Base-by-base conservation (phyloP, 2,888 invertebrate genomes). In the Caenorhabditis sinica region DNA sequence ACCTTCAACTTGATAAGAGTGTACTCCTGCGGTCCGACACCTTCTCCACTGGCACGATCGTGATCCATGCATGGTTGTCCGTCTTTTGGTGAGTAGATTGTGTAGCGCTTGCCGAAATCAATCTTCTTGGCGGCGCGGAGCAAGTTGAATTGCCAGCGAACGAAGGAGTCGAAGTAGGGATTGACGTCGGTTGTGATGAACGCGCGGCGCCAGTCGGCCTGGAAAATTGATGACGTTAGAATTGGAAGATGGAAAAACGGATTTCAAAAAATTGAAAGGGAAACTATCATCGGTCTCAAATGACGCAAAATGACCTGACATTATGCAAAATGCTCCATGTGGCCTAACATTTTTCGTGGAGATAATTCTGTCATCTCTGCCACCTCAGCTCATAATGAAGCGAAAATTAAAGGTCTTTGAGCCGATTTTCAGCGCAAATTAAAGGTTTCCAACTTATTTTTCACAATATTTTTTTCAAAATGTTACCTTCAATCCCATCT, bases 31-130 rank as follows among this genome's bases (percentile, higher is more conserved):
- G 98, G 97, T 0, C 97, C 98, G 5, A 98, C 98, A 63, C 98
- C 98, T 93, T 99, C 99, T 0, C 99, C 99, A 2, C 95, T 94
- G 53, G 96, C 95, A 90, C 99, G 95, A 93, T 99, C 99, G 93
- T 99, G 99, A 93, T 99, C 99, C 99, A 99, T 99, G 93, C 99
- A 99, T 0, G 99, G 98, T 93, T 99, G 99, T 11, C 96, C 96
- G 94, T 99, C 99, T 92, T 96, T 95, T 0, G 98, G 97, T 0
- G 98, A 98, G 93, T 95, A 99, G 88, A 99, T 96, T 0, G 98
- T 97, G 93, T 98, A 96, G 82, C 94, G 95, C 94, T 99, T 99
- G 23, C 99, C 99, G 94, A 96, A 99, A 94, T 96, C 95, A 36
- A 99, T 95, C 94, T 97, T 97, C 85, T 96, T 96, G 63, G 95